A percentile compares a stretch with the other conserved stretches of the same genome.
phyloP scores from a whole-genome alignment of 2,888 invertebrate species.

The Idaea aversata region DNA sequence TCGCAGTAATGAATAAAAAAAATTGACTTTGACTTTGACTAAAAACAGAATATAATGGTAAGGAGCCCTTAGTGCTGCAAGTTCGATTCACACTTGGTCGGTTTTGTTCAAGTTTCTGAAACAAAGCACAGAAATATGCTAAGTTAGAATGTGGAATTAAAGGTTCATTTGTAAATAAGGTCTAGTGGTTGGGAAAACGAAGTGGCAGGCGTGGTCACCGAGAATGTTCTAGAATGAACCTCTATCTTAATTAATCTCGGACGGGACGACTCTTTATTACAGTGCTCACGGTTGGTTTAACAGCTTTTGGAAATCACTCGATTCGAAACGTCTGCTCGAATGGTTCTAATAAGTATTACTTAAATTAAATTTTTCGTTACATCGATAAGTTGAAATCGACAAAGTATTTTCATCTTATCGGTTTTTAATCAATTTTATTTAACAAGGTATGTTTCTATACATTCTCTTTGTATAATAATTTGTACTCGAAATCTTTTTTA shows the following conservation, averaged over 20 bases:
- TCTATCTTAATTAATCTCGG: conserved; percentile 70
- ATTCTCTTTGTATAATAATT: background rate
- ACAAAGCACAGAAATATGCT: background rate
- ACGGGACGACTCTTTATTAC: conserved; percentile 62
- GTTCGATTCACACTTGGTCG: too few relatives aligned
- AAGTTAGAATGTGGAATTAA: conserved; percentile 1
- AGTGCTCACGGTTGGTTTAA: conserved; percentile 62
- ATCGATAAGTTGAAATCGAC: background rate
- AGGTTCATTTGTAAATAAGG: conserved; percentile 4
- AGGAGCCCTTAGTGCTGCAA: too few relatives aligned
- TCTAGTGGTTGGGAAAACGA: conserved; percentile 40
- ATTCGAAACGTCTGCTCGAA: conserved; percentile 53
- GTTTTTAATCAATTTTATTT: background rate
- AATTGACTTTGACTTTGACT: too few relatives aligned
- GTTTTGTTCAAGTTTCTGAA: background rate
- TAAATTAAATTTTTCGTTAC: conserved; percentile 18
- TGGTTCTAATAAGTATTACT: conserved; percentile 27
- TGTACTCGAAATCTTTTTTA: background rate
- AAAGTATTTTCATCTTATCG: background rate
- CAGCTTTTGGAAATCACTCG: conserved; percentile 61
- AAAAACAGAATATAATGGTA: too few relatives aligned
- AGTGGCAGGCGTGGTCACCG: conserved; percentile 53
- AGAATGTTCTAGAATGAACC: conserved; percentile 48
- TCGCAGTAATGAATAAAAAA: too few relatives aligned
- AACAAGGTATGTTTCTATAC: background rate